Evolutionary conservation across 2,888 invertebrate genomes (phyloP).

Genomic region (Phyllotreta cruciferae): DNA sequence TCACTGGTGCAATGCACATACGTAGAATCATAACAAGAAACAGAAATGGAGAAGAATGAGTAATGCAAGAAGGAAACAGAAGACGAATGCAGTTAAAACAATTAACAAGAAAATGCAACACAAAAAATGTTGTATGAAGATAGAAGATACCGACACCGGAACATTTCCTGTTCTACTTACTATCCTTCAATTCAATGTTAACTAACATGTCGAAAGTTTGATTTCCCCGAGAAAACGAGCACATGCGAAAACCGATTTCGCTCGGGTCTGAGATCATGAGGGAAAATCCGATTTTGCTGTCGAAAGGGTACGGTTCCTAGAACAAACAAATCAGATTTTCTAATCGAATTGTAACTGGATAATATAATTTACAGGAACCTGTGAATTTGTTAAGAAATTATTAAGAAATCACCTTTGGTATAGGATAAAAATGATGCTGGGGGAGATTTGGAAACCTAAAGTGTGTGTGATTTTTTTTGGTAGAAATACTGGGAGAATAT

Average conservation of each 20-base stretch:
- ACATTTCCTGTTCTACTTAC: conserved; percentile 10
- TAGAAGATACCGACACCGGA: conserved; percentile 5
- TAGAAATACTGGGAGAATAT: no score
- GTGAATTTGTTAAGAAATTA: no score
- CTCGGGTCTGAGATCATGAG: conserved; percentile 1
- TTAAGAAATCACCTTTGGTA: no score
- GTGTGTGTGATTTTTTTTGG: no score
- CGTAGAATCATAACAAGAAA: background rate
- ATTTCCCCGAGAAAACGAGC: conserved; percentile 5
- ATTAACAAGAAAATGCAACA: background rate
- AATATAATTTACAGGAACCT: no score
- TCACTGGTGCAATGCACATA: no score
- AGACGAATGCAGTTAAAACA: background rate
- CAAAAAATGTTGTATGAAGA: background rate
- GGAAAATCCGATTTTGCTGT: conserved; percentile 20
- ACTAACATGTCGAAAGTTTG: conserved; percentile 22
- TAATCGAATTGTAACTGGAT: background rate
- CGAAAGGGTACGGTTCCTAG: conserved; percentile 3
- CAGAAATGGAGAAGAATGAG: background rate
- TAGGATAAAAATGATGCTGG: no score
- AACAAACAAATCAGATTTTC: background rate
- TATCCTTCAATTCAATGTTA: conserved; percentile 12
- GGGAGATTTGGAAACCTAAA: no score
- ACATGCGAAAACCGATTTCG: conserved; percentile 6
- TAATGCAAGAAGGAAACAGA: background rate